Percentiles rank a stretch among this genome's conserved stretches.
These are phyloP conservation scores for Drosophila sturtevanti DNA, from an alignment of 1,140 invertebrate species.

Conservation along the genomic window DNA sequence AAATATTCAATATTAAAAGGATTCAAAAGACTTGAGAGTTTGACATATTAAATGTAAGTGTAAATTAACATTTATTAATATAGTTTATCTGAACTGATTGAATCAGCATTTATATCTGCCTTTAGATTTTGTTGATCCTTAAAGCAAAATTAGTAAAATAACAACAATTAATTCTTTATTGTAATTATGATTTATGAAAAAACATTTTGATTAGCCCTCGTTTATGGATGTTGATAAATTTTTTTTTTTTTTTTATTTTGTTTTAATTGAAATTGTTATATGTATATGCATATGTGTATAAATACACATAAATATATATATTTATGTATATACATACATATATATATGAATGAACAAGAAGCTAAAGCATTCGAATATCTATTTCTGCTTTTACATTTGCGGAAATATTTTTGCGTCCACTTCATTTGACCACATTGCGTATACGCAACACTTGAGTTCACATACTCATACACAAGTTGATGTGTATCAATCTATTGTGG, in stretches of 20 bases:
- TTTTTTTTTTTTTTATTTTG: constrained; percentile 1
- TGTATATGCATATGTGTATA: neutral
- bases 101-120: no score
- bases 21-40: no score
- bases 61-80: no score
- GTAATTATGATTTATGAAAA: neutral
- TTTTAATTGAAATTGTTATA: constrained; percentile 24
- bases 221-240: neutral
- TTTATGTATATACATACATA: neutral
- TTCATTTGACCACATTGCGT: constrained; percentile 44
- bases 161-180: no score
- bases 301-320: neutral
- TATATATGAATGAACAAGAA: neutral
- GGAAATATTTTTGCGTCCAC: neutral
- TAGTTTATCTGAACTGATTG: no score
- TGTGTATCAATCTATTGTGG: no score
- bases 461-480: no score
- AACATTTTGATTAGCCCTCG: neutral
- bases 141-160: no score
- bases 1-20: no score
- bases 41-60: no score
- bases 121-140: no score
- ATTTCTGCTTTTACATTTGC: neutral
- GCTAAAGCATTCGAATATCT: neutral
- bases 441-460: constrained; percentile 37